phyloP scores from a whole-genome alignment of 2,888 invertebrate species.

The Mimachlamys varia region DNA sequence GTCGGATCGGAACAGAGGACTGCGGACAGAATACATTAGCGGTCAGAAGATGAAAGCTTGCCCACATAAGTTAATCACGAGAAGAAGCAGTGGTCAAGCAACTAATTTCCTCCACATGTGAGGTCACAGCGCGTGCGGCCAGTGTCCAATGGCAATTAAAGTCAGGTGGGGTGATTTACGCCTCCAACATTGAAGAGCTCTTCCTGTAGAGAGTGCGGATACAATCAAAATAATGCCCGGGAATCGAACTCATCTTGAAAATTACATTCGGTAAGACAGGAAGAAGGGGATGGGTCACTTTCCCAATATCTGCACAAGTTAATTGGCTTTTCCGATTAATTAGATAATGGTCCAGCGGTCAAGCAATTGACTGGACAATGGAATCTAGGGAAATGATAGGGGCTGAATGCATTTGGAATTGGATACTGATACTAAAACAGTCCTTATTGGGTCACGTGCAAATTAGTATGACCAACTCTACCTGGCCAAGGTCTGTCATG shows the following conservation, averaged over 20 bases:
- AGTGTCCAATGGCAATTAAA: conserved; percentile 54
- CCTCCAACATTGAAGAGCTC: conserved; percentile 24
- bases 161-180: conserved; percentile 52
- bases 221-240: conserved; percentile 39
- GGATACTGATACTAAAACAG: not conserved
- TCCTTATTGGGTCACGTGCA: not conserved
- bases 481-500: too few species aligned
- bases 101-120: conserved; percentile 52
- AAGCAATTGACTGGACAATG: conserved; percentile 33
- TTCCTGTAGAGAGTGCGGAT: conserved; percentile 23
- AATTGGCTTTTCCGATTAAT: conserved; percentile 36
- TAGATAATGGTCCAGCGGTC: conserved; percentile 28
- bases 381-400: conserved; percentile 8
- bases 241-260: conserved; percentile 32
- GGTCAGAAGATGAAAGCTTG: conserved; percentile 30
- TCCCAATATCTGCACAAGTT: conserved; percentile 29
- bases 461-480: not conserved
- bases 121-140: conserved; percentile 51
- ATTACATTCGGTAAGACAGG: conserved; percentile 38
- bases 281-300: conserved; percentile 32
- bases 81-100: conserved; percentile 36
- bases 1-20: conserved; percentile 4
- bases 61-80: conserved; percentile 31
- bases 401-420: not conserved
- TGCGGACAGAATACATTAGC: conserved; percentile 17